Base-by-base conservation (phyloP, 2,113 vertebrate genomes). In the Marcusenius ussheri region DNA sequence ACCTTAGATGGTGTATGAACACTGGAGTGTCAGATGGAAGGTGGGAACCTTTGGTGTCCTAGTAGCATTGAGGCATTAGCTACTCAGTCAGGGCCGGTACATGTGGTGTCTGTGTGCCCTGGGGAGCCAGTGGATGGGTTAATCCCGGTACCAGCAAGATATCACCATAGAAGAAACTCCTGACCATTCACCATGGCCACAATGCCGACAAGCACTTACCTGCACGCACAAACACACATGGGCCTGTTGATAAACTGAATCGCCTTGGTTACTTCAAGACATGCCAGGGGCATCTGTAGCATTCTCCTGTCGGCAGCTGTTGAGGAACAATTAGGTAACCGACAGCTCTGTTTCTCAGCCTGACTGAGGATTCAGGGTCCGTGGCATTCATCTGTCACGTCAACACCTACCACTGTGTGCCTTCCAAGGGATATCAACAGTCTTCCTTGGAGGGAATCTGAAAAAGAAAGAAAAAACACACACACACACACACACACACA, bases 251-350 rank as follows among this genome's bases (percentile, higher is more conserved):
- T 51, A 86, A 49, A 87, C 45, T 51, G 58, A 77, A 66, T 47
- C 10, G 42, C 10, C 70, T 13, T n/a, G 27, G 77, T 42, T 58
- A 45, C 66, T 51, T 45, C 27, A 77, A 84, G 89, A 21, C 84
- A 89, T 15, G 70, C 80, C 89, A 39, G 89, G 86, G 91, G 88
- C 39, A n/a, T 90, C 86, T 89, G 35, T 83, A 62, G n/a, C 47
- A 45, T 51, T 8, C 80, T 13, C 89, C 89, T 88, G 84, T 91
- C 87, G 88, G 89, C 49, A 86, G 53, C 80, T 89, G 90, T 89
- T 89, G 50, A 88, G 89, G 88, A 91, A 91, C 89, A 92, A 92
- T 92, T 92, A 92, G 66, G 46, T 84, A 58, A 89, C 87, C 70
- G 88, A 91, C 89, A 92, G 90, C 88, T 91, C 83, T 45, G 88